Evolutionary conservation across 1,140 invertebrate genomes (phyloP), one percentile per base, ranked within the genome.

Genomic region (Diorhabda sublineata): DNA sequence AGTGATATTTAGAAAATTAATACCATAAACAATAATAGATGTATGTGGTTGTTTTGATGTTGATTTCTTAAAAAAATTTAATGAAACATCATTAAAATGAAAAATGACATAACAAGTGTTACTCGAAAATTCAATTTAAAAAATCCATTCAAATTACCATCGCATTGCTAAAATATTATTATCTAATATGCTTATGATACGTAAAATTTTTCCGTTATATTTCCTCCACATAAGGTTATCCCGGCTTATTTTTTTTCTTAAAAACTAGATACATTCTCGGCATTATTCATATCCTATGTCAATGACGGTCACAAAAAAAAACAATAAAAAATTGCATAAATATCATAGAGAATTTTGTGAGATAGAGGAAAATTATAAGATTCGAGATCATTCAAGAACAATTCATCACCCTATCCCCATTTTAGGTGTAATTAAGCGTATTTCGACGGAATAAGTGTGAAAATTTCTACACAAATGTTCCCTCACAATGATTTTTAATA

Each of bases 111-210:
- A 52, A 52, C 47, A 6, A 2, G 2, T 52, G n/a, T 52, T 2
- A 52, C 47, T 52, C 26, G n/a, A 52, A n/a, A 52, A 52, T 52
- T 6, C 6, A 6, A 52, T 52, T 52, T n/a, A 52, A 52, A 52
- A 52, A 52, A 52, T 52, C 4, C 47, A n/a, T 52, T 52, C 3
- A 26, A 2, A 4, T 52, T 4, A 52, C 47, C n/a, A n/a, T 52
- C n/a, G 4, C 47, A 6, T 52, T 52, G 47, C 47, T 52, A n/a
- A 8, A 52, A 8, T 52, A 52, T 52, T 52, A 52, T n/a, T 52
- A 52, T 52, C 47, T 52, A 52, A 52, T 52, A 52, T 52, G 47
- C 47, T 52, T 52, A 52, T 52, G 47, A 52, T 52, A 52, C 47
- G 47, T 52, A 52, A 52, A 52, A 52, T 52, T 52, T 52, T 52